Evolutionary conservation across 2,113 vertebrate genomes (phyloP), one percentile per base, ranked within the genome.

Genomic region (Clinocottus analis): DNA sequence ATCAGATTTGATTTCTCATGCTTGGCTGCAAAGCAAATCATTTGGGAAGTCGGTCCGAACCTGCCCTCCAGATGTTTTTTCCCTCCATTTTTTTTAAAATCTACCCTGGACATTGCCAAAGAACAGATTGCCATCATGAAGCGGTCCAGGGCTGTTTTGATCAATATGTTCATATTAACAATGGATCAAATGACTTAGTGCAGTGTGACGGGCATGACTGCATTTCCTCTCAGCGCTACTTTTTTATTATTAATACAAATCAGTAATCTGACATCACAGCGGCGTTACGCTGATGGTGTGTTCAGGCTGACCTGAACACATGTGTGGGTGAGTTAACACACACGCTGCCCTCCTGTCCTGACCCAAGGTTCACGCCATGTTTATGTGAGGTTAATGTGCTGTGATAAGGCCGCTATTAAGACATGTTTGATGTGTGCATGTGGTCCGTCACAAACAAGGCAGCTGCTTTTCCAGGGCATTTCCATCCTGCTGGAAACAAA

Each of bases 331-430:
- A 13, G 39, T 43, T 1, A 11, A 39, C 41, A 58, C 73, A 55
- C 21, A 62, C 13, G 25, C 69, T 51, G 31, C 77, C 51, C 72
- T 53, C 33, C 63, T 61, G 80, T 19, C 43, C 58, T 76, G 69
- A 82, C 69, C 61, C 23, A 21, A 79, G 83, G 71, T 80, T 90
- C 83, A 76, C 19, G 62, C 9, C 65, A 10, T 89, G 91, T 90
- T 92, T 89, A 82, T 55, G 72, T 63, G 80, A 80, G 75, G 85
- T 77, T 90, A 85, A 91, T 88, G 84, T 82, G 59, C 74, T 72
- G 77, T 76, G 90, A 91, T 91, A 88, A 89, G 67, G 35, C 71
- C 0, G 66, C 74, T 55, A 63, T 84, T 86, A 85, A 63, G 47
- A 8, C 35, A 69, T 55, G 73, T 84, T 91, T 90, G 86, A 92